Evolutionary conservation across 2,797 vertebrate genomes (phyloP).

Genomic region (Alauda arvensis): DNA sequence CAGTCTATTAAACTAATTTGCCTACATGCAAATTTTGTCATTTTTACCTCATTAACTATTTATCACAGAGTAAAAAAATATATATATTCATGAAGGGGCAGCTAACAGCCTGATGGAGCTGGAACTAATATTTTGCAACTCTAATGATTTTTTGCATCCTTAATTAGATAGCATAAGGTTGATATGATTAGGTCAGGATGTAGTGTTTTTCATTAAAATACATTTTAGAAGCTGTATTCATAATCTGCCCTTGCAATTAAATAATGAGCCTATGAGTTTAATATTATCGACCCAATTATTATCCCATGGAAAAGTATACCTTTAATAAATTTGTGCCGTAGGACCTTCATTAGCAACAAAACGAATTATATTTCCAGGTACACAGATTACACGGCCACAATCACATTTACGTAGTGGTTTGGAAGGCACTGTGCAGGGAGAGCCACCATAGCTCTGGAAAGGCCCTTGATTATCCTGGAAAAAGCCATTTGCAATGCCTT

Average conservation of each 20-base stretch:
- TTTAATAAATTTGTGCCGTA: conserved; percentile 94
- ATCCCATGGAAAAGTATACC: conserved; percentile 88
- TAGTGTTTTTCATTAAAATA: conserved; percentile 99
- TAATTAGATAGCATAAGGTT: conserved; percentile 99
- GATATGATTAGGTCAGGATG: conserved; percentile 99
- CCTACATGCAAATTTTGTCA: conserved; percentile 98
- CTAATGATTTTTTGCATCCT: conserved; percentile 99
- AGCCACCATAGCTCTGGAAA: not conserved
- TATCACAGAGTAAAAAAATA: conserved; percentile 85
- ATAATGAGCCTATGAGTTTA: conserved; percentile 94
- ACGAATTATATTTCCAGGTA: conserved; percentile 73
- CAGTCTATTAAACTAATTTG: conserved; percentile 94
- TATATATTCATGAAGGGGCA: conserved; percentile 91
- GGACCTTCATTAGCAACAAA: conserved; percentile 89
- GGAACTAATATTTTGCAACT: conserved; percentile 99
- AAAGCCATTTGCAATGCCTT: conserved; percentile 35
- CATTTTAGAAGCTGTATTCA: conserved; percentile 97
- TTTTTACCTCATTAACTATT: conserved; percentile 98
- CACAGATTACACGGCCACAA: conserved; percentile 57
- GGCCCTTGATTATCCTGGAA: conserved; percentile 36
- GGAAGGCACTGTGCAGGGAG: conserved; percentile 22
- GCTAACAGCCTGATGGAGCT: conserved; percentile 89
- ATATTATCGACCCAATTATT: conserved; percentile 98
- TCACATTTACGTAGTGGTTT: conserved; percentile 49
- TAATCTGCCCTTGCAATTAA: conserved; percentile 98